Percentiles rank a stretch among this genome's conserved stretches.
These are phyloP conservation scores for Nematopogon swammerdamellus DNA, from an alignment of 2,888 invertebrate species.

Conservation along the genomic window DNA sequence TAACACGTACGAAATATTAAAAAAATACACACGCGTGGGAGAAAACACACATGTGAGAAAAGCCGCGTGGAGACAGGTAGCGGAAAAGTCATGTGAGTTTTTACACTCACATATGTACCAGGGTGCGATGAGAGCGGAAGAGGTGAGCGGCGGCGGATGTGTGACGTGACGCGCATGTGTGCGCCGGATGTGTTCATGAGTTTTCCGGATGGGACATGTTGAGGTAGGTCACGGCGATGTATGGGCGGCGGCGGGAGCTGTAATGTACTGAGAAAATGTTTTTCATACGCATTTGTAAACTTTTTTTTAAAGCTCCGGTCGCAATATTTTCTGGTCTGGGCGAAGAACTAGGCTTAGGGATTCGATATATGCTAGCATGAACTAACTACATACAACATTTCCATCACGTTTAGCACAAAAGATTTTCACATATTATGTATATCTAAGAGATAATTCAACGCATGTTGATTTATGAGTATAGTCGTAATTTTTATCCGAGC, in stretches of 20 bases:
- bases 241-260: slow-evolving; percentile 2
- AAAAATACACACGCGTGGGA: neutral
- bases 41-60: neutral
- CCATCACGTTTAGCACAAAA: too few relatives aligned
- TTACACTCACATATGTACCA: slow-evolving; percentile 46
- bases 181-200: slow-evolving; percentile 18
- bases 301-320: too few relatives aligned
- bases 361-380: too few relatives aligned
- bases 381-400: too few relatives aligned
- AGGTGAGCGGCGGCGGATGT: slow-evolving; percentile 17
- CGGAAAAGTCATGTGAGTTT: slow-evolving; percentile 38
- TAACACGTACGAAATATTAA: neutral
- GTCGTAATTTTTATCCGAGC: too few relatives aligned
- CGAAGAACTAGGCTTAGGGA: too few relatives aligned
- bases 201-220: slow-evolving; percentile 8
- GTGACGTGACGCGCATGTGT: slow-evolving; percentile 15
- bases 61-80: neutral
- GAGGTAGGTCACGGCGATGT: slow-evolving; percentile 12
- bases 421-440: too few relatives aligned
- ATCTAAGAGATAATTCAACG: too few relatives aligned
- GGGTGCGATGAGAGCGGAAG: slow-evolving; percentile 22
- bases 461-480: too few relatives aligned
- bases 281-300: too few relatives aligned
- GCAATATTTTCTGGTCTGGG: too few relatives aligned
- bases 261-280: slow-evolving; percentile 1